phyloP scores from a whole-genome alignment of 2,113 vertebrate species.

The Aleadryas rufinucha region DNA sequence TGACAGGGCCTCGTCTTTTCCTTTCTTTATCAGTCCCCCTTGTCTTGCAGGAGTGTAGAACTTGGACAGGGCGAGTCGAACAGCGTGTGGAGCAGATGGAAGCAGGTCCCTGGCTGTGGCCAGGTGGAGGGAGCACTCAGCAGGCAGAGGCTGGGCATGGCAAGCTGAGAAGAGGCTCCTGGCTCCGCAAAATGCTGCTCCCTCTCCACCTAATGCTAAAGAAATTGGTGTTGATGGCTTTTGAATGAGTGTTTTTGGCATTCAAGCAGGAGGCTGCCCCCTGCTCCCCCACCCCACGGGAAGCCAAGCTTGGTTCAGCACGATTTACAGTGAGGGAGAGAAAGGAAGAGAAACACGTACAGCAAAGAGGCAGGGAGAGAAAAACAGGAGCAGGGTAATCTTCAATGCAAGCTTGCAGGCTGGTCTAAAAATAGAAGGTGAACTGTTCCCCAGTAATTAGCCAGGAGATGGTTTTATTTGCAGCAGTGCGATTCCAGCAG shows the following conservation, averaged over 20 bases:
- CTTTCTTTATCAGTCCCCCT: background rate
- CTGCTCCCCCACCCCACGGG: background rate
- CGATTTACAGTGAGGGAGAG: background rate
- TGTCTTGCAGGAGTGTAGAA: background rate
- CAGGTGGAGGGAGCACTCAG: constrained; percentile 60
- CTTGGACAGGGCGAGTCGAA: constrained; percentile 14
- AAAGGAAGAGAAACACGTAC: background rate
- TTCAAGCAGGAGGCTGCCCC: background rate
- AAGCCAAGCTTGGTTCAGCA: background rate
- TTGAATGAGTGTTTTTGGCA: constrained; percentile 47
- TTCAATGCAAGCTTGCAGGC: constrained; percentile 10
- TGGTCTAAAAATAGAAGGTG: constrained; percentile 56
- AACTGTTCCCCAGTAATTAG: constrained; percentile 20
- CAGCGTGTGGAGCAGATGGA: constrained; percentile 28
- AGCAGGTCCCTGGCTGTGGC: constrained; percentile 40
- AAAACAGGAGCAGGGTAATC: background rate
- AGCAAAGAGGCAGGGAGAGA: background rate
- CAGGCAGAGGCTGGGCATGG: constrained; percentile 41
- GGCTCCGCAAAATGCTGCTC: constrained; percentile 16
- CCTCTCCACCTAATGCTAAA: constrained; percentile 26
- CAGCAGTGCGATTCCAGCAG: background rate
- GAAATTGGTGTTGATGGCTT: constrained; percentile 51
- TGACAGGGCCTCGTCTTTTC: background rate
- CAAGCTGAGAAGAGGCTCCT: background rate
- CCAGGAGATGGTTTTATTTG: constrained; percentile 39